phyloP scores from a whole-genome alignment of 2,797 vertebrate genomes.

The Rhinophrynus dorsalis region DNA sequence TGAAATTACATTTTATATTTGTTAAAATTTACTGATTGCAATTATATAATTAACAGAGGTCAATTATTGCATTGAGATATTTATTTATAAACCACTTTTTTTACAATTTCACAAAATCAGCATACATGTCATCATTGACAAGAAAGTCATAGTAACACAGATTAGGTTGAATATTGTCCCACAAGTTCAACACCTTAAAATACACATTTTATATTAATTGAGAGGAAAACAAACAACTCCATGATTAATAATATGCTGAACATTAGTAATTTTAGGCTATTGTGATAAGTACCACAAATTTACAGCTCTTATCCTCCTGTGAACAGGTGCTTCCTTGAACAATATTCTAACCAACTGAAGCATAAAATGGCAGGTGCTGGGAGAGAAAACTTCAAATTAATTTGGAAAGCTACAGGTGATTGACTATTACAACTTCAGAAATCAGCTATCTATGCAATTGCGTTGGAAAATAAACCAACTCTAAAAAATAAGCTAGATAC shows the following conservation, averaged over 20 bases:
- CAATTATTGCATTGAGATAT: no score
- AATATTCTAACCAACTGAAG: constrained; percentile 4
- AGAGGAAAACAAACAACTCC: not conserved
- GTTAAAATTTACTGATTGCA: no score
- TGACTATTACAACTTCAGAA: constrained; percentile 23
- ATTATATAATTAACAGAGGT: no score
- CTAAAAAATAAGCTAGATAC: not conserved
- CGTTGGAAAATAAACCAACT: constrained; percentile 22
- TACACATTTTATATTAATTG: no score
- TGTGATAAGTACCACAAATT: not conserved
- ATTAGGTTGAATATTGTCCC: no score
- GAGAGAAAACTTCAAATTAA: constrained; percentile 10
- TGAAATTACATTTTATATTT: no score
- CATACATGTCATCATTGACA: no score
- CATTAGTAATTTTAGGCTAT: not conserved
- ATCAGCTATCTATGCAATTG: constrained; percentile 3
- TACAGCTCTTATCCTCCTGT: not conserved
- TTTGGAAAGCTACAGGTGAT: constrained; percentile 34
- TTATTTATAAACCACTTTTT: no score
- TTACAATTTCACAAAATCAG: no score
- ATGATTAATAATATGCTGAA: not conserved
- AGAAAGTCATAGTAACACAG: no score
- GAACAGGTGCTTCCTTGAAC: not conserved
- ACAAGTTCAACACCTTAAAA: no score
- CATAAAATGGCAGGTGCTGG: constrained; percentile 25